Evolutionary conservation across 2,888 invertebrate species (phyloP), one percentile per base, ranked within the genome.

Genomic region (Stratiomys singularior): DNA sequence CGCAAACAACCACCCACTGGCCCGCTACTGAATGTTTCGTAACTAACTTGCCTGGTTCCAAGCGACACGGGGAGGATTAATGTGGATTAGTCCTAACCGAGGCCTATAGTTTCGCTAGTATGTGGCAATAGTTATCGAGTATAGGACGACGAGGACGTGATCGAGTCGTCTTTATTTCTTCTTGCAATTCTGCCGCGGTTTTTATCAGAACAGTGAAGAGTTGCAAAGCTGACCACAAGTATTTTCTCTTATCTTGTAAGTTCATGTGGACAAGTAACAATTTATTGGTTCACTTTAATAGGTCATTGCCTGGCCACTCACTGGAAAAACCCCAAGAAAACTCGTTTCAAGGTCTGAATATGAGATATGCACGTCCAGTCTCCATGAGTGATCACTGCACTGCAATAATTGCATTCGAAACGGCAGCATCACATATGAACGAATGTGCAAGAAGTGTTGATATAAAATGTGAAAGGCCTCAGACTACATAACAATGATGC

Each of bases 21-120:
- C 71, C 56, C 46, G 44, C 52, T 15, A 27, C 71, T 28, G 66
- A 47, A 71, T 64, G 30, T n/a, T n/a, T n/a, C n/a, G 27, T 23
- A 28, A 0, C 7, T n/a, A 13, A 15, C 27, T 63, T 37, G 18
- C 18, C 66, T 37, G 44, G 15, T 18, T 66, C 15, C 9, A 66
- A 0, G 4, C 11, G 23, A 25, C 23, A 23, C 18, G 9, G 25
- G 58, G 21, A 72, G 37, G 18, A 37, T n/a, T 56, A 69, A 56
- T 72, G 18, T 72, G 72, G 56, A 56, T 56, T 72, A 72, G 72
- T 52, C 72, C 72, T 72, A 72, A 72, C 72, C 72, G 52, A 72
- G 72, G 72, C 72, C 58, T 21, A 56, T 1, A 71, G 72, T 72
- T 72, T 15, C 56, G 56, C 37, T 56, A 58, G 18, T 15, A 47